Evolutionary conservation across 37 sponge, comb jelly and placozoan genomes (phyloP), one percentile per base, ranked within the genome.

Genomic region (Hexactinellida sp.): DNA sequence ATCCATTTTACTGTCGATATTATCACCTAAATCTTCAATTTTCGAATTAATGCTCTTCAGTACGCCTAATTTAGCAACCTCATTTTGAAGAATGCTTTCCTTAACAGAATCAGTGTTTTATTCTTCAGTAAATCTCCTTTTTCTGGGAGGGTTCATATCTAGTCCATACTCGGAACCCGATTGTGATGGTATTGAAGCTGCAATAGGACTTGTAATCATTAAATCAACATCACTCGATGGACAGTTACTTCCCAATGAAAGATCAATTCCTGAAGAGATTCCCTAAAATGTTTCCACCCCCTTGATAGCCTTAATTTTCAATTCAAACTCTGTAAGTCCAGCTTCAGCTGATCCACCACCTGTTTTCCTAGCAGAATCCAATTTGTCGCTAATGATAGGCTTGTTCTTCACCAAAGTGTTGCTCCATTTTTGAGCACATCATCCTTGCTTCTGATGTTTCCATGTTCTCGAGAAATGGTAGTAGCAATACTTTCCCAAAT

Each of bases 1-100:
- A 63, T 63, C 76, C 76, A 63, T 63, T 63, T 63, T 63, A 63
- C 34, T 63, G 76, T 63, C 34, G 76, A 63, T 63, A 63, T 63
- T 28, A 7, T 63, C 76, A 63, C 28, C 76, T 63, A 63, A 28
- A 28, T 63, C 76, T 16, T 47, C 52, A 63, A 32, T 63, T 63
- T 63, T 41, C 47, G 47, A 41, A 41, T 41, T 41, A 41, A 41
- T 41, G 47, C 47, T 41, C 5, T 41, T 41, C 47, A 41, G 47
- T 41, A 41, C 47, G 47, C 47, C 47, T 23, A 63, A 63, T 63
- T 63, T 63, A 32, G 76, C 76, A 63, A 28, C 76, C 34, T 63
- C 76, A 63, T 32, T 32, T 28, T 63, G 34, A 32, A 63, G 76
- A 63, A 63, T 63, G 34, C 76, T 63, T 63, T 63, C 76, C 34